Evolutionary conservation across 2,888 invertebrate species (phyloP), one percentile per base, ranked within the genome.

Genomic region (Acronicta aceris): DNA sequence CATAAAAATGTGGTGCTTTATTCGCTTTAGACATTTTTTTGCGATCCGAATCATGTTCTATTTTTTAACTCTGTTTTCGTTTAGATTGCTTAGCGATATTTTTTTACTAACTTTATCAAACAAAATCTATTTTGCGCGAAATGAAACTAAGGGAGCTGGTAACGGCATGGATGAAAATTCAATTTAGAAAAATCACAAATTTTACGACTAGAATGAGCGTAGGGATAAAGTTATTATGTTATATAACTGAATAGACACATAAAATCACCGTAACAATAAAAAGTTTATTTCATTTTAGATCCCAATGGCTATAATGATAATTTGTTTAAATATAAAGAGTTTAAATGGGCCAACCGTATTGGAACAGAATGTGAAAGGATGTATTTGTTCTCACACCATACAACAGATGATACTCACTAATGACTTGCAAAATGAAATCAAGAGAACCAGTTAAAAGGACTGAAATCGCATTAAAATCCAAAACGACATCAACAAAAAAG

Each of bases 401-500:
- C 69, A 65, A 76, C 76, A 83, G 82, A 82, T 81, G 71, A 81
- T 83, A 83, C 83, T 73, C 79, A 76, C 72, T 83, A 88, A 88
- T 85, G 85, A 87, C 81, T 83, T 84, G 83, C 81, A 79, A 85
- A 89, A 89, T 87, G 78, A 86, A 86, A 88, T 88, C 83, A 81
- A 81, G 81, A 70, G 74, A 81, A 75, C 54, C 78, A 70, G 72
- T 71, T 71, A 73, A 81, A 83, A 82, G 80, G 71, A 71, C 79
- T 76, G 61, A 81, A 84, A 83, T 86, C 82, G 73, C 84, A 88
- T 89, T 88, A 86, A 89, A 89, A 88, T 84, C 85, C 81, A 78
- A 81, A 87, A 79, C 78, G 83, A 79, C 79, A 80, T 77, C 76
- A 74, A 82, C 88, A 88, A 90, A 91, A 91, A 90, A 87, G 88